Percentiles rank a stretch among this genome's conserved stretches.
Evolutionary conservation across 2,888 invertebrate species (phyloP).

Genomic region (Lasioglossum pauxillum): DNA sequence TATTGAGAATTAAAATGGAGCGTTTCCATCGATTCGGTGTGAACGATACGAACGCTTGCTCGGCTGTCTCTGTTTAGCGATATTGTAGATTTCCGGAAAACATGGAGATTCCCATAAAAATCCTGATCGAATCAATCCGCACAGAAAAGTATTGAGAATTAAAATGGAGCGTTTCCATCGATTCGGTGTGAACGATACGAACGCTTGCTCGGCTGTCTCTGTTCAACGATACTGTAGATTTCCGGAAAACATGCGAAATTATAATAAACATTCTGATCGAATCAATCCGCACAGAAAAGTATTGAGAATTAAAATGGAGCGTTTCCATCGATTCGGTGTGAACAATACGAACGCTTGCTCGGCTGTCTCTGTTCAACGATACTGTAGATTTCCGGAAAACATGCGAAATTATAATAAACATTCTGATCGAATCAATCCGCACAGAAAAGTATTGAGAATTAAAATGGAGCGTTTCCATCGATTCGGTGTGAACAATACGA

Average conservation of each 20-base stretch:
- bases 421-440: too few species aligned
- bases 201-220: slow-evolving; percentile 40
- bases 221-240: background rate
- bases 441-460: too few species aligned
- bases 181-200: slow-evolving; percentile 57
- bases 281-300: too few species aligned
- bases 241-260: background rate
- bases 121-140: too few species aligned
- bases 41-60: slow-evolving; percentile 53
- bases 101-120: background rate
- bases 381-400: background rate
- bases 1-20: background rate
- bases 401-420: too few species aligned
- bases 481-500: slow-evolving; percentile 53
- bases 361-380: slow-evolving; percentile 10
- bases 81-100: background rate
- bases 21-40: slow-evolving; percentile 34
- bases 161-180: too few species aligned
- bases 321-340: slow-evolving; percentile 37
- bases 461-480: slow-evolving; percentile 9
- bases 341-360: slow-evolving; percentile 52
- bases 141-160: too few species aligned
- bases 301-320: background rate
- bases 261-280: background rate
- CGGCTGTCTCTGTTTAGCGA: slow-evolving; percentile 12